These are phyloP conservation scores for Galagoides demidoff DNA, from an alignment of 2,797 vertebrate species.

Conservation along the genomic window DNA sequence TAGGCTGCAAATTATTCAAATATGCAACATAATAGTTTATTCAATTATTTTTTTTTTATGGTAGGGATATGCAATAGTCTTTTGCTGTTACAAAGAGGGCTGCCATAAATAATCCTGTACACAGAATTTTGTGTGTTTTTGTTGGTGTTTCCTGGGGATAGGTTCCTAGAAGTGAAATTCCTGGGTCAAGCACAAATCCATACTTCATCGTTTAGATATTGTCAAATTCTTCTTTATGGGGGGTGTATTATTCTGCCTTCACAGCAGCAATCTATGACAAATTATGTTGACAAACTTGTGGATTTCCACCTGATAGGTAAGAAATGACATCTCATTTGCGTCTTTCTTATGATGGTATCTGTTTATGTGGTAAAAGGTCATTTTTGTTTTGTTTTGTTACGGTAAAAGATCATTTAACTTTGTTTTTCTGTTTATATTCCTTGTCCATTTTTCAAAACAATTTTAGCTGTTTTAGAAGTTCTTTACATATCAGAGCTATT, in stretches of 20 bases:
- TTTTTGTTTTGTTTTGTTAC: no score
- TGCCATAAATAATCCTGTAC: not conserved
- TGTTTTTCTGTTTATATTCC: not conserved
- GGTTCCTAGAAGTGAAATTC: not conserved
- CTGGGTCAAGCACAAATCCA: not conserved
- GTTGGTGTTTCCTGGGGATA: not conserved
- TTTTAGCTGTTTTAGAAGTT: not conserved
- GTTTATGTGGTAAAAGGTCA: not conserved
- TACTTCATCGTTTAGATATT: not conserved
- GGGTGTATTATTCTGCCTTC: not conserved
- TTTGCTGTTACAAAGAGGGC: not conserved
- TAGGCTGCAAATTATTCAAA: not conserved
- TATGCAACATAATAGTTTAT: not conserved
- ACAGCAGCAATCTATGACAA: not conserved
- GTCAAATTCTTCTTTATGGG: not conserved
- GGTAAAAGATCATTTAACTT: not conserved
- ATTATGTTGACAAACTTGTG: not conserved
- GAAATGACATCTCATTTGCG: not conserved
- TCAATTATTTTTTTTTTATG: not conserved
- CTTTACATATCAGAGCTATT: not conserved
- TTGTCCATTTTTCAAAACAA: not conserved
- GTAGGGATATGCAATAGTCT: not conserved
- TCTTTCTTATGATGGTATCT: not conserved
- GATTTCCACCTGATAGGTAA: not conserved
- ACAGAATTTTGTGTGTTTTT: not conserved